Conservation (phyloP, 2,888 invertebrate species). For the Cerastis rubricosa region DNA sequence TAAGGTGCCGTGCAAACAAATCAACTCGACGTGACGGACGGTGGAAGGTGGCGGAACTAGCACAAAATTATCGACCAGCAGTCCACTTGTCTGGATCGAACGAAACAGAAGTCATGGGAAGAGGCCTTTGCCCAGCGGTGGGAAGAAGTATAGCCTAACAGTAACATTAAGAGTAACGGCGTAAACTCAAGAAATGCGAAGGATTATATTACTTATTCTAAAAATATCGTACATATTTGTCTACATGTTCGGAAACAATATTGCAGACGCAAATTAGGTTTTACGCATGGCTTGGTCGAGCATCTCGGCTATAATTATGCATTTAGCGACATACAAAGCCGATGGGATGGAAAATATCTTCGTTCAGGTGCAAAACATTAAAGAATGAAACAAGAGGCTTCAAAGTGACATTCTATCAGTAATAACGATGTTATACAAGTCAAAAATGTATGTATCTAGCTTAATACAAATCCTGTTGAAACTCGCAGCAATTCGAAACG, state of each 20-base stretch:
- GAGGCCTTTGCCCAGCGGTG: neutral
- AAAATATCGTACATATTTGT: neutral
- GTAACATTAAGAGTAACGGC: neutral
- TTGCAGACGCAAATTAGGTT: constrained; percentile 12
- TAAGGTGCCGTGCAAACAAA: too few relatives aligned
- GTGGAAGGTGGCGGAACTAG: neutral
- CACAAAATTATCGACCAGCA: neutral
- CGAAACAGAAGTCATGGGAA: neutral
- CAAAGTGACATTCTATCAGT: too few relatives aligned
- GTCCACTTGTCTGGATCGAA: neutral
- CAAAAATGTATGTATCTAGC: too few relatives aligned
- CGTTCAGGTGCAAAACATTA: neutral
- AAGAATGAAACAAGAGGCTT: too few relatives aligned
- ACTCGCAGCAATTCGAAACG: too few relatives aligned
- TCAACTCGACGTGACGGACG: neutral
- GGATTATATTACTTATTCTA: neutral
- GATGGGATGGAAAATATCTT: neutral
- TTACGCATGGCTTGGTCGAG: constrained; percentile 35
- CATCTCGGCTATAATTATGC: constrained; percentile 23
- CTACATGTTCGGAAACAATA: neutral
- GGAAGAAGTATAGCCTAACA: neutral
- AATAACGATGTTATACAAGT: too few relatives aligned
- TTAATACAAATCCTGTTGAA: too few relatives aligned
- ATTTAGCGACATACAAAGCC: constrained; percentile 26
- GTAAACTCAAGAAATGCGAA: neutral